Conservation (phyloP, 2,888 invertebrate species). For the Drosophila subquinaria region DNA sequence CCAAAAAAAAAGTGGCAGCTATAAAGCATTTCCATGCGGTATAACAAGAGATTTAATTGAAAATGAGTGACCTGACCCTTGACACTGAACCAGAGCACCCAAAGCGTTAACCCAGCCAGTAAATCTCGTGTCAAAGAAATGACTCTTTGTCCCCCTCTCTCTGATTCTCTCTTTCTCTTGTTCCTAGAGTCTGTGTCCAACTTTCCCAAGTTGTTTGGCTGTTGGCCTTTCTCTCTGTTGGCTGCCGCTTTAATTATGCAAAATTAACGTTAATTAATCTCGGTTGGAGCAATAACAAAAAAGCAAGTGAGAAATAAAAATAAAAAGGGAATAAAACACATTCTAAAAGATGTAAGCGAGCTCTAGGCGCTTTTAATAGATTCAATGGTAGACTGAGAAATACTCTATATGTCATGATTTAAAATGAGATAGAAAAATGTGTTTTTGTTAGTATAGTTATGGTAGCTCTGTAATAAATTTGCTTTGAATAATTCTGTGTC, state of each 20-base stretch:
- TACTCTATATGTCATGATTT: not conserved
- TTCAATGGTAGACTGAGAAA: not conserved
- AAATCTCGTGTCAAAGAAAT: conserved; percentile 14
- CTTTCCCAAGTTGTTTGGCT: conserved; percentile 41
- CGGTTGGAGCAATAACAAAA: conserved; percentile 62
- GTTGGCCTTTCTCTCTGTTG: conserved; percentile 43
- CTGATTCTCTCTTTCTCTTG: too few species aligned
- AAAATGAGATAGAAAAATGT: not conserved
- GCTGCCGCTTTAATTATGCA: conserved; percentile 75
- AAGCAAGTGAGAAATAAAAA: not conserved
- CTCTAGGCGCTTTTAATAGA: not conserved
- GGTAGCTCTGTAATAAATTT: not conserved
- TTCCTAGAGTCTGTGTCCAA: conserved; percentile 16
- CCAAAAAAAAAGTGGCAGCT: conserved; percentile 3
- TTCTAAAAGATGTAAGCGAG: conserved; percentile 23
- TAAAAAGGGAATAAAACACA: conserved; percentile 16
- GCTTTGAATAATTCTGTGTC: not conserved
- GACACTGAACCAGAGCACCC: conserved; percentile 65
- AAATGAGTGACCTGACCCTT: conserved; percentile 60
- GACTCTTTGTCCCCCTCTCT: not conserved
- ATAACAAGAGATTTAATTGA: conserved; percentile 63
- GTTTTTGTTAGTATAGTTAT: not conserved
- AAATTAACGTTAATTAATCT: conserved; percentile 82
- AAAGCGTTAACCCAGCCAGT: conserved; percentile 28
- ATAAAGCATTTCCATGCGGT: conserved; percentile 49